Base-by-base conservation (phyloP, 2,888 invertebrate genomes). In the Meta bourneti region DNA sequence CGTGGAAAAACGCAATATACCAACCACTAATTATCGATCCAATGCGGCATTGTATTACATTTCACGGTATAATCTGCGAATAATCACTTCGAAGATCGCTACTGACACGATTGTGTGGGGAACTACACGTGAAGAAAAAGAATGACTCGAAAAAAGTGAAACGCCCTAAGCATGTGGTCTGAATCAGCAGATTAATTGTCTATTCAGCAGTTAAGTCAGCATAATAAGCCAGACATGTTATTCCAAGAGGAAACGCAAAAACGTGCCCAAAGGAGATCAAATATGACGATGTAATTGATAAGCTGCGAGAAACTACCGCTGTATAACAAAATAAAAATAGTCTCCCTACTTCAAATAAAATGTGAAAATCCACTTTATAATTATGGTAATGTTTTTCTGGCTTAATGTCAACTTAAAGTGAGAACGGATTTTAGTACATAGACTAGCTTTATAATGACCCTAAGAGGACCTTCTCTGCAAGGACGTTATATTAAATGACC, bases 151-250 rank as follows among this genome's bases (percentile, higher is more conserved):
- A 19, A 34, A 61, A 61, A 75, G n/a, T 74, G 54, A 34, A 61
- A 84, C 48, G 74, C 84, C 54, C 74, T 7, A 52, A 74, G 84
- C 84, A 61, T 71, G 20, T 52, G 61, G n/a, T 72, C 49, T 54
- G 54, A 61, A 34, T 75, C 84, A 84, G 84, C 75, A 75, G 34
- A 84, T 83, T 83, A 71, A 72, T 75, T 54, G 84, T 84, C 54
- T 16, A 61, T 75, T 75, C 74, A 84, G 84, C 83, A 74, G 49
- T 19, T 69, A 82, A 82, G 72, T 82, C 82, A 82, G 82, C 83
- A 83, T 54, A 83, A 74, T 13, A 75, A 72, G 71, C 51, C 16
- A 75, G 34, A 75, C 75, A 84, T 61, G 54, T 61, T 61, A 61
- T 61, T 61, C 61, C 61, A 61, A 61, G 61, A 78, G 52, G 78